Conservation (phyloP, 2,797 vertebrate genomes). For the Darevskia nairensis region DNA sequence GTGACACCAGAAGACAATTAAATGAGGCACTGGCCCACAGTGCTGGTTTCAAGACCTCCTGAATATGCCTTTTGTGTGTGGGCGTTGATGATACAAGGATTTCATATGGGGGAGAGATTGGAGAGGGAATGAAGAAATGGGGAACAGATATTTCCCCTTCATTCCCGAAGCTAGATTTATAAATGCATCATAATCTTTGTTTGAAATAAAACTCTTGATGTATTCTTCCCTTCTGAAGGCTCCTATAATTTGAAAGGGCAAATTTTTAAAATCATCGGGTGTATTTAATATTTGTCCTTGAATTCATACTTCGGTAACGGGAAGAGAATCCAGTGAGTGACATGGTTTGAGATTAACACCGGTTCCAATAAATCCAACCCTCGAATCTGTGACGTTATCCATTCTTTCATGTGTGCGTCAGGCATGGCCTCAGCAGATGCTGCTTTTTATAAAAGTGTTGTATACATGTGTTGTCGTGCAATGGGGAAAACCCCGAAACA, state of each 20-base stretch:
- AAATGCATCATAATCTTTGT: neutral
- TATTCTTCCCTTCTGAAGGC: neutral
- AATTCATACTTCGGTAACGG: neutral
- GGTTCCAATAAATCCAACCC: neutral
- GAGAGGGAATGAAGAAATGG: neutral
- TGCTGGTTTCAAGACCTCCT: neutral
- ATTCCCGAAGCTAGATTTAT: neutral
- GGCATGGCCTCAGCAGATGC: neutral
- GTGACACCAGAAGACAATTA: neutral
- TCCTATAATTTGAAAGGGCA: conserved; percentile 9
- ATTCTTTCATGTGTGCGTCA: neutral
- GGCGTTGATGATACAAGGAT: no score
- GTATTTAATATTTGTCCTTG: neutral
- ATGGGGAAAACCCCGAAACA: neutral
- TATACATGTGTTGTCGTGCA: neutral
- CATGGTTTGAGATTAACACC: conserved; percentile 17
- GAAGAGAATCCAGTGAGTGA: neutral
- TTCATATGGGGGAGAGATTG: neutral
- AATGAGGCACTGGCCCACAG: neutral
- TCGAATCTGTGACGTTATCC: conserved; percentile 20
- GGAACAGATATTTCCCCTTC: neutral
- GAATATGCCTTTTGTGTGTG: neutral
- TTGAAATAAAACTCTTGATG: neutral
- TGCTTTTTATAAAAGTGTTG: conserved; percentile 28
- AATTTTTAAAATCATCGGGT: neutral